phyloP scores from a whole-genome alignment of 2,113 vertebrate genomes.

The Gallinago media region DNA sequence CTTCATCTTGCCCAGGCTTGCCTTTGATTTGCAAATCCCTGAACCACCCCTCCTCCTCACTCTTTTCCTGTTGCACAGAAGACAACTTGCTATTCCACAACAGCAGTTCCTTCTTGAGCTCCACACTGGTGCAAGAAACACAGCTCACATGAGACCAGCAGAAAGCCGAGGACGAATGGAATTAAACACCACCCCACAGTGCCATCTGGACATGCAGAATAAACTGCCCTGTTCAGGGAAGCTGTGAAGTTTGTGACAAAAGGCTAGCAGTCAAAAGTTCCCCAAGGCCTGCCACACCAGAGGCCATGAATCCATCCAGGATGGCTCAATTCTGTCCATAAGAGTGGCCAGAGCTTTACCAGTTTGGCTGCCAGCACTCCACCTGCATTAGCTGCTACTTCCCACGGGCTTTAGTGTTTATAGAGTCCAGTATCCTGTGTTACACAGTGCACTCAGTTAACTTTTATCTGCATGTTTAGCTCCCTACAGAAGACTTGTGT shows the following conservation, averaged over 20 bases:
- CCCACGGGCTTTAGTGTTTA: neutral
- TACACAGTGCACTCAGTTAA: neutral
- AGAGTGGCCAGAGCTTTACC: neutral
- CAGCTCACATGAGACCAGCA: rapidly evolving
- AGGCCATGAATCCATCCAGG: neutral
- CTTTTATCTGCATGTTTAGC: neutral
- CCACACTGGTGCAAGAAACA: neutral
- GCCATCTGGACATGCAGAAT: neutral
- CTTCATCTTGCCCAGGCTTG: neutral
- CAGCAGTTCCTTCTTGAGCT: neutral
- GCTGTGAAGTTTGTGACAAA: neutral
- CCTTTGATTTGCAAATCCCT: neutral
- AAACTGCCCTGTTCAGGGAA: neutral
- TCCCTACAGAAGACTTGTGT: neutral
- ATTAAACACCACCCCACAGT: neutral
- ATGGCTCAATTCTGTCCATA: rapidly evolving
- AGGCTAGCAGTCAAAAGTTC: neutral
- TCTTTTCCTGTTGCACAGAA: neutral
- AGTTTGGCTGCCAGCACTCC: neutral
- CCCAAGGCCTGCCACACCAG: neutral
- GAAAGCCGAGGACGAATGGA: neutral
- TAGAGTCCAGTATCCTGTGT: neutral
- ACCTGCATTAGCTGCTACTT: neutral
- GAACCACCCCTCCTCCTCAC: neutral
- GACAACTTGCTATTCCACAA: neutral